Percentiles rank a stretch among this genome's conserved stretches.
Conservation (phyloP, 2,888 invertebrate species). For the Pemphredon lugubris region DNA sequence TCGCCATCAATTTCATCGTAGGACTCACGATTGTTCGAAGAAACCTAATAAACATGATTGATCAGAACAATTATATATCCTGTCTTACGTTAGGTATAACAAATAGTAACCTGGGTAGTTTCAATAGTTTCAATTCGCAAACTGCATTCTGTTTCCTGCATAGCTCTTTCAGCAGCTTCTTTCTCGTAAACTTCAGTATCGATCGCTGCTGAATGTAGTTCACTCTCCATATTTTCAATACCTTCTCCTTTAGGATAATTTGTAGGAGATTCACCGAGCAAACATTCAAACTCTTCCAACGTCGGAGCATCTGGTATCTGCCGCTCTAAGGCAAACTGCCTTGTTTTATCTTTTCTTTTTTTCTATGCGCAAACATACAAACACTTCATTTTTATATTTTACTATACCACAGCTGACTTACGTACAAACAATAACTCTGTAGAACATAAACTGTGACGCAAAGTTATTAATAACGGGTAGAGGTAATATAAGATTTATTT, state of each 20-base stretch:
- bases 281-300: slow-evolving; percentile 78
- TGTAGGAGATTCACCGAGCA: slow-evolving; percentile 78
- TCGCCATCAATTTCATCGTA: slow-evolving; percentile 34
- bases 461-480: background rate
- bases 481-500: background rate
- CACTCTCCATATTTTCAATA: slow-evolving; percentile 79
- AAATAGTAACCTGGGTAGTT: slow-evolving; percentile 7
- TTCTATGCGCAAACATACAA: slow-evolving; percentile 61
- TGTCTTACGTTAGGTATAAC: background rate
- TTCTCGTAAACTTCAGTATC: slow-evolving; percentile 77
- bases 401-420: background rate
- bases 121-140: slow-evolving; percentile 14
- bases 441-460: background rate
- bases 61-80: background rate
- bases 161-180: slow-evolving; percentile 54
- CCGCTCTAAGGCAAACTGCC: slow-evolving; percentile 67
- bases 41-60: slow-evolving; percentile 2
- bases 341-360: slow-evolving; percentile 71
- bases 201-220: slow-evolving; percentile 78
- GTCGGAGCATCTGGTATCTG: slow-evolving; percentile 79
- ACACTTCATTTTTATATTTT: slow-evolving; percentile 2
- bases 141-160: slow-evolving; percentile 18
- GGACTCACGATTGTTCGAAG: background rate
- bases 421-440: background rate
- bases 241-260: slow-evolving; percentile 79